Conservation (phyloP, 2,113 vertebrate species). For the Arothron firmamentum region DNA sequence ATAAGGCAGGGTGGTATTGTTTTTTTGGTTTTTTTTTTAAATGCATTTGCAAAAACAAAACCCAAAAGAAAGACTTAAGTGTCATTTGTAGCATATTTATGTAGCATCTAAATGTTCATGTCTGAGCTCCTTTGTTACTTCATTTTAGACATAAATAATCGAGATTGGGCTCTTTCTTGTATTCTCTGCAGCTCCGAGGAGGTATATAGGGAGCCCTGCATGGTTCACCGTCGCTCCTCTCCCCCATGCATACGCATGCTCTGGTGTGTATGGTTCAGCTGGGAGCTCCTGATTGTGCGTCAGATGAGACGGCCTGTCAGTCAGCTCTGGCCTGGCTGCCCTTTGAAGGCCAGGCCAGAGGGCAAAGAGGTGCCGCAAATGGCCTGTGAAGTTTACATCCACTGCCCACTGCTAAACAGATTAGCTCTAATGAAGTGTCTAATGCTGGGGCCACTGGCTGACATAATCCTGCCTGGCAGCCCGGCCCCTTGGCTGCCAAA, state of each 20-base stretch:
- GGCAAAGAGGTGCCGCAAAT: conserved; percentile 92
- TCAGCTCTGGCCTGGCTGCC: conserved; percentile 84
- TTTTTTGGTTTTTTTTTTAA: too few species aligned
- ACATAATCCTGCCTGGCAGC: conserved; percentile 98
- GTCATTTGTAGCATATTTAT: too few species aligned
- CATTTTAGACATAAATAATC: too few species aligned
- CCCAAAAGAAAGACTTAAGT: too few species aligned
- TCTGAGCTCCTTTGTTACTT: too few species aligned
- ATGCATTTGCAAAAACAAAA: too few species aligned
- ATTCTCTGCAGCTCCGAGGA: conserved; percentile 12
- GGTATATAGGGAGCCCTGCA: conserved; percentile 64
- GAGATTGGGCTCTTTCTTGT: too few species aligned
- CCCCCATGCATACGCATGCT: conserved; percentile 10
- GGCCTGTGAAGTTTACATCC: conserved; percentile 99
- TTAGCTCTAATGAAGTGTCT: conserved; percentile 99
- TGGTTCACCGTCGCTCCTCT: conserved; percentile 67
- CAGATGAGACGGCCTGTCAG: conserved; percentile 92
- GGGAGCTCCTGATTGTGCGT: conserved; percentile 68
- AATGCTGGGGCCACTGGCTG: conserved; percentile 91
- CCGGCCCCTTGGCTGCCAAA: conserved; percentile 94
- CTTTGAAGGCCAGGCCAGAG: conserved; percentile 92
- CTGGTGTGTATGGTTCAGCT: conserved; percentile 45
- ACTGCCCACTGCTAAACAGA: conserved; percentile 99
- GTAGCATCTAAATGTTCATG: too few species aligned
- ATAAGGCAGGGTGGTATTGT: too few species aligned